These are phyloP conservation scores for Odocoileus virginianus DNA, from an alignment of 2,113 vertebrate genomes.

Conservation along the genomic window DNA sequence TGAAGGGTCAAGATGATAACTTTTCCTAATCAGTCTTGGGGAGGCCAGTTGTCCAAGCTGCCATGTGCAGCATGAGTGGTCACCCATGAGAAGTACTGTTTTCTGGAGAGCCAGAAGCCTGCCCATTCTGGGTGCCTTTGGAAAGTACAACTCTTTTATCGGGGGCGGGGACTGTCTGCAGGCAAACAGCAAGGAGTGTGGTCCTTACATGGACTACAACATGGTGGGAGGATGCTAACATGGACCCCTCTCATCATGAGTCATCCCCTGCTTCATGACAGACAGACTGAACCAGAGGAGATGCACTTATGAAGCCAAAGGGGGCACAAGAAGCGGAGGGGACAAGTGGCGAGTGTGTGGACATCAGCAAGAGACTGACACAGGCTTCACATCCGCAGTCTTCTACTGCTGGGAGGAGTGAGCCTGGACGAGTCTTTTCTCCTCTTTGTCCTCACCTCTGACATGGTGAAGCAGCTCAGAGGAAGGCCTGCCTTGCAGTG, in stretches of 20 bases:
- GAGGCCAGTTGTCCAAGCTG: background rate
- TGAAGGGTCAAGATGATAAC: background rate
- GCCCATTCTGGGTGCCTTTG: background rate
- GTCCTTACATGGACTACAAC: background rate
- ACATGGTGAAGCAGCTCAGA: background rate
- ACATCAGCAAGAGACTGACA: background rate
- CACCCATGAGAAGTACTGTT: background rate
- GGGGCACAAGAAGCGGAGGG: background rate
- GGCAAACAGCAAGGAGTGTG: background rate
- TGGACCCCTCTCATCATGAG: background rate
- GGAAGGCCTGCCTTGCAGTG: background rate
- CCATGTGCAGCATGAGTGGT: rapidly evolving
- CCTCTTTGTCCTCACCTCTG: background rate
- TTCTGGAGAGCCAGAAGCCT: background rate
- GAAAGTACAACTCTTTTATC: background rate
- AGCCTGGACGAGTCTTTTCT: background rate
- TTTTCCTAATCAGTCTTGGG: background rate
- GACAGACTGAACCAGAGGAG: background rate
- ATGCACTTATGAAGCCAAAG: background rate
- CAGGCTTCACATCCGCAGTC: background rate
- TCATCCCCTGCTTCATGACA: background rate
- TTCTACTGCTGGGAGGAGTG: background rate
- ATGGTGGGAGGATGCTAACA: rapidly evolving
- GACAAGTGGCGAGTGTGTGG: too few relatives aligned
- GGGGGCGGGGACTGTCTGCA: rapidly evolving